Evolutionary conservation across 1,140 invertebrate genomes (phyloP).

Genomic region (Pseudachorutes palmiensis): DNA sequence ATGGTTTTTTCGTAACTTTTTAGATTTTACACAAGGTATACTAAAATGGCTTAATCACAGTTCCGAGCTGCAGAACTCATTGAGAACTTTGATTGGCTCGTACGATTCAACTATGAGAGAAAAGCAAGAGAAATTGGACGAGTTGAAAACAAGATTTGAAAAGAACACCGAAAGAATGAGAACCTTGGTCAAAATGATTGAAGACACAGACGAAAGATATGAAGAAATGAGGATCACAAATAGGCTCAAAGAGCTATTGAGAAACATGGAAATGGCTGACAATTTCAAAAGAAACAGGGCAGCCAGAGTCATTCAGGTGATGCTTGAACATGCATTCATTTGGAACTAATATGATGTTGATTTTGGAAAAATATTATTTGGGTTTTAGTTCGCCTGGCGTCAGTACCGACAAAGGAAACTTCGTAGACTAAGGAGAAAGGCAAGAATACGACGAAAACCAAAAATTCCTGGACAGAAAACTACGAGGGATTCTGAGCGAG

Average conservation of each 20-base stretch:
- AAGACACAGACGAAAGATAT: conserved; percentile 22
- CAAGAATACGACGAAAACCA: not conserved
- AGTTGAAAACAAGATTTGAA: not conserved
- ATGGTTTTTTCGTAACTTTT: no score
- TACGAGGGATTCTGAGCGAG: not conserved
- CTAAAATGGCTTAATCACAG: no score
- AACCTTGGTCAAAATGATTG: conserved; percentile 15
- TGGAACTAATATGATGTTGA: no score
- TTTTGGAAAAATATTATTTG: not conserved
- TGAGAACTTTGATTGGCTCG: conserved; percentile 3
- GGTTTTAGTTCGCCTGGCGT: not conserved
- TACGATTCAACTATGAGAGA: conserved; percentile 27
- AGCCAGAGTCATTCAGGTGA: conserved; percentile 32
- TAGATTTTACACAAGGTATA: no score
- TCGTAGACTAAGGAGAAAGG: conserved; percentile 1
- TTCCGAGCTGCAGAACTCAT: not conserved
- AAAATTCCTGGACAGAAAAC: not conserved
- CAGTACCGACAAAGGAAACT: not conserved
- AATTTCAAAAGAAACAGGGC: conserved; percentile 28
- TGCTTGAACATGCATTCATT: not conserved
- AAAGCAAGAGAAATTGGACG: conserved; percentile 22
- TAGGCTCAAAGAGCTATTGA: conserved; percentile 28
- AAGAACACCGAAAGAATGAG: conserved; percentile 4
- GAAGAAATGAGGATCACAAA: conserved; percentile 30
- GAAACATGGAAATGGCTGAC: conserved; percentile 31